Percentiles rank a stretch among this genome's conserved stretches.
Evolutionary conservation across 2,113 vertebrate species (phyloP).

Genomic region (Xenus cinereus): DNA sequence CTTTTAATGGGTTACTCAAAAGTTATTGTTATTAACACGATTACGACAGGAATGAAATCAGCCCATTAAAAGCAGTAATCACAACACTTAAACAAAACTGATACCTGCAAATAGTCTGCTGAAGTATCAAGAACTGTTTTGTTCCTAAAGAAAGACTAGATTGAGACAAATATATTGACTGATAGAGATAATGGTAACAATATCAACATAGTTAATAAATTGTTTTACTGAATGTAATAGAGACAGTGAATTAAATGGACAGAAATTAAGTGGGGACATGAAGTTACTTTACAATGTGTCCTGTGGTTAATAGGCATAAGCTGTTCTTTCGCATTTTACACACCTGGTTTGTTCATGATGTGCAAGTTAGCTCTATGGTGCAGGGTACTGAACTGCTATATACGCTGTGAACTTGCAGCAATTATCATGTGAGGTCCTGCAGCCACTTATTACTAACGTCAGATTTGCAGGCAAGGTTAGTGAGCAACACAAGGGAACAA

Average conservation of each 20-base stretch:
- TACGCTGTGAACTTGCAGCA: neutral
- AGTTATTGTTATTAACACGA: conserved; percentile 31
- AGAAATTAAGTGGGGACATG: neutral
- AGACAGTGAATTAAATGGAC: neutral
- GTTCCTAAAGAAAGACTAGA: neutral
- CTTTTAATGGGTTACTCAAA: conserved; percentile 18
- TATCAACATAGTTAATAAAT: neutral
- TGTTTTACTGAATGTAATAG: neutral
- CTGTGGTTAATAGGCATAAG: neutral
- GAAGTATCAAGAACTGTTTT: neutral
- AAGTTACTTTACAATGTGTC: neutral
- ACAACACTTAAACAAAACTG: neutral
- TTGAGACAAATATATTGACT: neutral
- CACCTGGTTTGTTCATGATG: neutral
- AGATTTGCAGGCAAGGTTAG: neutral
- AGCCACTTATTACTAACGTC: neutral
- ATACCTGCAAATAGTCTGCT: neutral
- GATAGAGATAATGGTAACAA: neutral
- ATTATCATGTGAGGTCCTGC: neutral
- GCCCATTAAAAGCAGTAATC: neutral
- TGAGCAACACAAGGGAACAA: neutral
- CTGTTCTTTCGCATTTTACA: neutral
- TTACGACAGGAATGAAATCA: neutral
- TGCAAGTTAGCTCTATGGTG: neutral
- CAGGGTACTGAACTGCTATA: neutral